A percentile compares a stretch with the other conserved stretches of the same genome.
These are phyloP conservation scores for Luffia ferchaultella DNA, from an alignment of 2,888 invertebrate genomes.

Conservation along the genomic window DNA sequence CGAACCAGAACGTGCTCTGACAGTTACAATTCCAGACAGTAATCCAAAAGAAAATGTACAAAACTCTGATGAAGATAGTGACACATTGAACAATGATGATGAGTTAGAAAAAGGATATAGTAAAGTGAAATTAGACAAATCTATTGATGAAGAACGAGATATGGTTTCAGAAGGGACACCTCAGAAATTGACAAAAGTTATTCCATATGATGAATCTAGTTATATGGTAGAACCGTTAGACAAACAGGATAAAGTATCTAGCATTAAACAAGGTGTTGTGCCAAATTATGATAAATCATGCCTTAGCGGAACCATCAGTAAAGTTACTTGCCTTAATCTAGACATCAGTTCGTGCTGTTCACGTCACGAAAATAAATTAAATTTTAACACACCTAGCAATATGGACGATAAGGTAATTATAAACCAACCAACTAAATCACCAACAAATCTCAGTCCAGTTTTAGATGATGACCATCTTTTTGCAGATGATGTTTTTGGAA, in stretches of 20 bases:
- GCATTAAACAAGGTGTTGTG: slow-evolving; percentile 44
- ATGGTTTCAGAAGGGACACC: slow-evolving; percentile 37
- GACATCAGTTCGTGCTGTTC: slow-evolving; percentile 56
- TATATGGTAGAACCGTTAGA: slow-evolving; percentile 62
- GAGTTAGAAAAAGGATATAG: slow-evolving; percentile 62
- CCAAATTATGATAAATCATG: slow-evolving; percentile 57
- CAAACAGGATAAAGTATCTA: slow-evolving; percentile 40
- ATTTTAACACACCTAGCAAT: slow-evolving; percentile 35
- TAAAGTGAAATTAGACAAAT: slow-evolving; percentile 52
- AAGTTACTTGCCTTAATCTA: slow-evolving; percentile 52
- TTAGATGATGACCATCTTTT: slow-evolving; percentile 68
- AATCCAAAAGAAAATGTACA: slow-evolving; percentile 67
- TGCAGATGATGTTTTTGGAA: slow-evolving; percentile 69
- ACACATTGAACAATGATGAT: slow-evolving; percentile 73
- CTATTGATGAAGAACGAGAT: slow-evolving; percentile 25
- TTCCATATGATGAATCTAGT: slow-evolving; percentile 56
- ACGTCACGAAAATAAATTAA: slow-evolving; percentile 41
- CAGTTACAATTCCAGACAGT: slow-evolving; percentile 77
- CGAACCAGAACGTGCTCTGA: slow-evolving; percentile 79
- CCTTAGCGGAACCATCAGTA: slow-evolving; percentile 52
- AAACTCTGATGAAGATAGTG: slow-evolving; percentile 74
- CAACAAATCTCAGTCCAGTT: slow-evolving; percentile 66
- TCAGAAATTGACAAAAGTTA: slow-evolving; percentile 37
- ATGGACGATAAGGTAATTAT: slow-evolving; percentile 65
- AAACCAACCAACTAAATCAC: slow-evolving; percentile 68